Evolutionary conservation across 2,113 vertebrate genomes (phyloP), one percentile per base, ranked within the genome.

Genomic region (Rhinopomastus cyanomelas): DNA sequence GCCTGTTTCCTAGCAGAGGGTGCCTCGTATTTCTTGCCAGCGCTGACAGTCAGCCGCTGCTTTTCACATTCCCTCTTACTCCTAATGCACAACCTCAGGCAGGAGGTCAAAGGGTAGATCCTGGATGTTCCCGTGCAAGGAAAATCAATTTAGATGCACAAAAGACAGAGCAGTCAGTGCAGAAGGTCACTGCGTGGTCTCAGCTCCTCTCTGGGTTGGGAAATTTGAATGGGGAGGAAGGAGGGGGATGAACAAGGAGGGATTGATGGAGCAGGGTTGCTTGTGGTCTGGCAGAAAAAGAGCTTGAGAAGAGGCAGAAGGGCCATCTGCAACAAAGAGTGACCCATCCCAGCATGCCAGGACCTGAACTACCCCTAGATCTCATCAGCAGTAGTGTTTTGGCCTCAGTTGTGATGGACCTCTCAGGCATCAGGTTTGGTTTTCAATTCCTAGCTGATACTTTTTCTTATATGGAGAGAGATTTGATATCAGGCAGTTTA

Each of bases 51-150:
- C 81, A 74, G 93, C 88, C 37, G 71, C 13, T 0, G 34, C 53
- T 90, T 93, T 93, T 94, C 59, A 46, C 86, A 82, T 95, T 95
- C 84, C 73, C 60, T 88, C 67, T 79, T 66, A 21, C 26, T 93
- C 23, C 12, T 92, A 42, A 64, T 48, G 61, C 59, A 48, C 42
- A 91, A 89, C 81, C 52, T 85, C 84, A 53, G 86, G 64, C 86
- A 85, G 80, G 81, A 87, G 95, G 95, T 96, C 92, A 95, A 88
- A 92, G 94, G 90, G 87, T 76, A 90, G 66, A 73, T 94, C 86
- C 90, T 81, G 81, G 84, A 92, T 90, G 81, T 90, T 94, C 74
- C 88, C 64, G 29, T 87, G 92, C 88, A 94, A 92, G 92, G 86
- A 90, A 85, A 96, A 96, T 93, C 90, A 87, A 93, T 95, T 93